These are phyloP conservation scores for Chaetoderma sp. DNA, from an alignment of 2,888 invertebrate species.

Conservation along the genomic window DNA sequence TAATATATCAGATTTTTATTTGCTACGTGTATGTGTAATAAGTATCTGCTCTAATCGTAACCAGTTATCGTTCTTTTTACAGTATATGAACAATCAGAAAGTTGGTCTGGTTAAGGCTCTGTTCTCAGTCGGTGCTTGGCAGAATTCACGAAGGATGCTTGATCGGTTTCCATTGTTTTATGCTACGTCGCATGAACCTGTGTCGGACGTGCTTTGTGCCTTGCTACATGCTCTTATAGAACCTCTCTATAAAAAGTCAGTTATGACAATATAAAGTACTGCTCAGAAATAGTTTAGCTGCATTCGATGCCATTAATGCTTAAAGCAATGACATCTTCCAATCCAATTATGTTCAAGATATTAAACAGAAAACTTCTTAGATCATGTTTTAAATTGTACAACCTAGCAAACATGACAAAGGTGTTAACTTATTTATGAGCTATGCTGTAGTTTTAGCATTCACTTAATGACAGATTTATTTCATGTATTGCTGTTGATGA, in stretches of 20 bases:
- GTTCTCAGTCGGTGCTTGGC: slow-evolving; percentile 90
- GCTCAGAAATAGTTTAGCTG: neutral
- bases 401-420: too few relatives aligned
- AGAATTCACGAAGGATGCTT: slow-evolving; percentile 83
- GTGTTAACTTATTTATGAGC: too few relatives aligned
- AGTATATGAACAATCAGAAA: slow-evolving; percentile 83
- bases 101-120: slow-evolving; percentile 91
- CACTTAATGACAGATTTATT: too few relatives aligned
- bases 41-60: too few relatives aligned
- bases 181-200: slow-evolving; percentile 82
- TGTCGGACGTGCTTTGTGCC: slow-evolving; percentile 82
- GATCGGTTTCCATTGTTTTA: slow-evolving; percentile 83
- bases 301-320: neutral
- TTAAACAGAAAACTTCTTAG: too few relatives aligned
- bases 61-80: slow-evolving; percentile 22
- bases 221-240: slow-evolving; percentile 88
- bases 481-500: too few relatives aligned
- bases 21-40: too few relatives aligned
- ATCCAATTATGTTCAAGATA: too few relatives aligned
- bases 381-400: too few relatives aligned
- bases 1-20: too few relatives aligned
- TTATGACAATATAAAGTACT: too few relatives aligned
- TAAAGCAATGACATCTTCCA: neutral
- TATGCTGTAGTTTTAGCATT: too few relatives aligned
- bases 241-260: slow-evolving; percentile 84